Evolutionary conservation across 2,888 invertebrate genomes (phyloP), one percentile per base, ranked within the genome.

Genomic region (Nomada goodeniana): DNA sequence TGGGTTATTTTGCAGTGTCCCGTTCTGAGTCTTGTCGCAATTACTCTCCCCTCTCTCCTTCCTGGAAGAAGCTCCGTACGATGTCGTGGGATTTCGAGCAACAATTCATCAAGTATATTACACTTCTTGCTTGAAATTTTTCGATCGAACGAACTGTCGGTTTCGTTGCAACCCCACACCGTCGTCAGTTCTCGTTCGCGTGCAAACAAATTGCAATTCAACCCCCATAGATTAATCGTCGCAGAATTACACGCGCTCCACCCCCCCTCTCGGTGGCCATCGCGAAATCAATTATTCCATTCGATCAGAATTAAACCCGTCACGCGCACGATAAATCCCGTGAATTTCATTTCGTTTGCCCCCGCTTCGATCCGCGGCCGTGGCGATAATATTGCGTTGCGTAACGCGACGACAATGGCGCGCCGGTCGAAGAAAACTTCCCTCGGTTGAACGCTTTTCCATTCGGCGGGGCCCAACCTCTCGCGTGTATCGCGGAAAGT

Each of bases 241-340:
- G 20, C 13, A n/a, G 44, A 47, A 70, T 59, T 47, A 50, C n/a
- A 59, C 29, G n/a, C 26, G 29, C 1, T 18, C 9, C 15, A 13
- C 11, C 20, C 4, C 13, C 29, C 0, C 29, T n/a, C n/a, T 23
- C 23, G 36, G 15, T 11, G 20, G 26, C 20, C 15, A 68, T 55
- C n/a, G 15, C 59, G 47, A 59, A 29, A 59, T 70, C 69, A 59
- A 59, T 69, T 69, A 47, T 70, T 70, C 59, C 47, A 70, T 70
- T 70, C 69, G 20, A 59, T 70, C 69, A 57, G 29, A 57, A 44
- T 69, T 7, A 26, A 9, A 57, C 18, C 26, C 59, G n/a, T 47
- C 13, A 13, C 67, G n/a, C 11, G 3, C 13, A 3, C n/a, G 57
- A 69, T 26, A 59, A 70, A 70, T 15, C 29, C 55, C 0, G 26